Evolutionary conservation across 2,888 invertebrate species (phyloP), one percentile per base, ranked within the genome.

Genomic region (Xanthostigma xanthostigma): DNA sequence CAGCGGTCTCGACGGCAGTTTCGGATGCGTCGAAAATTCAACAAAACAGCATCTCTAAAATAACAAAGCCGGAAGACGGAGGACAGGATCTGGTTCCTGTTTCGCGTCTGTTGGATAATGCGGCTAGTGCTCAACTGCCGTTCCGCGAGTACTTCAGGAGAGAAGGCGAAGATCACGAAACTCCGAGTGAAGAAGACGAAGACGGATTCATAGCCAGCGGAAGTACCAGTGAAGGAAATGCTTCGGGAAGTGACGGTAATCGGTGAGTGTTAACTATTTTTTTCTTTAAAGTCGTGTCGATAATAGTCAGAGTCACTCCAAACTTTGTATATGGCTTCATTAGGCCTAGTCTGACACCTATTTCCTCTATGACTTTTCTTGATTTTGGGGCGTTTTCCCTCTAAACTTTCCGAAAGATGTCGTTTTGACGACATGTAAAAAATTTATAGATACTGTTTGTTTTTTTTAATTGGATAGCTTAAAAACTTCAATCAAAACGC

Each of bases 221-320:
- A 12, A 78, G 77, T 55, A 84, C 85, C 11, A 87, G 87, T 56
- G 88, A 88, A 64, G 85, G 83, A 57, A 87, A 86, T 59, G 81
- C 82, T 58, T 86, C 87, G 11, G 88, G 87, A 53, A 84, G 86
- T 53, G 88, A 88, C 64, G 88, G 88, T 62, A 83, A 82, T 63
- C 76, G 75, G 79, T 80, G 65, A 71, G 73, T 71, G 48, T 38
- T 36, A 27, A 45, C 12, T 13, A 36, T 41, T 42, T 27, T 42
- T 27, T 27, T 27, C 27, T 27, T 27, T 1, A 3, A 27, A 27
- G 27, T 27, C 6, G 27, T 27, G 6, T 27, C 6, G 27, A 27
- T 27, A 27, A 5, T n/a, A n/a, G n/a, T n/a, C n/a, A n/a, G n/a
- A n/a, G n/a, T n/a, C n/a, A n/a, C n/a, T n/a, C n/a, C n/a, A n/a